Base-by-base conservation (phyloP, 2,797 vertebrate species). In the Salarias fasciatus region DNA sequence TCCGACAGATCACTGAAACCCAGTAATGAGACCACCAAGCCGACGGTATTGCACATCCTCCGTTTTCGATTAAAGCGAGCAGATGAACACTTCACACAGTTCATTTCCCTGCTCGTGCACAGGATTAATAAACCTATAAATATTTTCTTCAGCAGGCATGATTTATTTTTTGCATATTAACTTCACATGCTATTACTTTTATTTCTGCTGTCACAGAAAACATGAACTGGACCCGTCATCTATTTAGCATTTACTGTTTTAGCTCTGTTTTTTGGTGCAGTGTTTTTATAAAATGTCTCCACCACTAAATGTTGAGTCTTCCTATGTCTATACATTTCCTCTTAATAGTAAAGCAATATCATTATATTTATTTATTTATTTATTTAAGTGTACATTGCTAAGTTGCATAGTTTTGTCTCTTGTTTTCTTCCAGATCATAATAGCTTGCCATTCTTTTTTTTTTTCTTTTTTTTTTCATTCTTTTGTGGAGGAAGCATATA, bases 11-110 rank as follows among this genome's bases (percentile, higher is more conserved):
- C 58, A 80, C 18, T 72, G 48, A 54, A 57, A 54, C 49, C 71
- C 50, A 45, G 53, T 44, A 18, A 62, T 78, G 42, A 56, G 60
- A 78, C 75, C 57, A 77, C 56, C 54, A 60, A 45, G 61, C 55
- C 72, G 52, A 60, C 77, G 73, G 59, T 87, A 79, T 70, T 80
- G 51, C 72, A 64, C 51, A 61, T 69, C 55, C 48, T 77, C 70
- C 83, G 84, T 62, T 53, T 37, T 54, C 77, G 77, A 73, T 80
- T 85, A 82, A 65, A 70, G 65, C 47, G 44, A 57, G 65, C 57
- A 47, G 43, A 61, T 58, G 63, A 58, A 35, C 33, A 53, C 54
- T 66, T 70, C 56, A 42, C 46, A 53, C 55, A 58, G 53, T 69
- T 84, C 11, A 70, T 71, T 73, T 65, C 15, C 11, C 35, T 76